Evolutionary conservation across 2,888 invertebrate genomes (phyloP), one percentile per base, ranked within the genome.

Genomic region (Mellilla xanthometata): DNA sequence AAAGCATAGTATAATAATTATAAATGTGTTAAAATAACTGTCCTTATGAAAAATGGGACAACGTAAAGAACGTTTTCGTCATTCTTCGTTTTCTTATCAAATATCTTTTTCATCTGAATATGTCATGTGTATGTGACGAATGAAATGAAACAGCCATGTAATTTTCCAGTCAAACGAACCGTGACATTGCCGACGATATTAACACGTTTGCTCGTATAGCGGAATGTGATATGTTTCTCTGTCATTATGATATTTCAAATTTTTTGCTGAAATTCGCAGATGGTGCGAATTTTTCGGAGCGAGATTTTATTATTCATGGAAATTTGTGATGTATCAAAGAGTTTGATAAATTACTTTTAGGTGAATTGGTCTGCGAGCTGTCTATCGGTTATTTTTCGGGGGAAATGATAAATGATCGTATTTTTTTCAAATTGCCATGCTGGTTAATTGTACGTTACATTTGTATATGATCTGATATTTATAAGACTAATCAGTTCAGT

Each of bases 101-200:
- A 19, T 19, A 19, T 19, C 4, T 19, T 19, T 19, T 19, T 6
- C 15, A 19, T 19, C 6, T 19, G 15, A 5, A 19, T 19, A 19
- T 19, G 15, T 5, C 6, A 6, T 19, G 0, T 19, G 15, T 19
- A 28, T 33, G 44, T 29, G 42, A 19, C 33, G 44, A 32, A 38
- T 39, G 41, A 38, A 52, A 47, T 54, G 30, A 27, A 55, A 53
- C 41, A 43, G 52, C 54, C 42, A 53, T 50, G 52, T 54, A 62
- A 65, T 68, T 65, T 65, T 62, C 62, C 56, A 41, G 55, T 12
- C 49, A 48, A 58, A 39, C 57, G 60, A 59, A 42, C 60, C 55
- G 60, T 47, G 52, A 39, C 50, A 33, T 41, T 32, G 42, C 47
- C 56, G 49, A 32, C 46, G 43, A 49, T 52, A 54, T 59, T 57